These are phyloP conservation scores for Vannuccia rotundouncinata DNA, from an alignment of 2,888 invertebrate genomes.

Conservation along the genomic window DNA sequence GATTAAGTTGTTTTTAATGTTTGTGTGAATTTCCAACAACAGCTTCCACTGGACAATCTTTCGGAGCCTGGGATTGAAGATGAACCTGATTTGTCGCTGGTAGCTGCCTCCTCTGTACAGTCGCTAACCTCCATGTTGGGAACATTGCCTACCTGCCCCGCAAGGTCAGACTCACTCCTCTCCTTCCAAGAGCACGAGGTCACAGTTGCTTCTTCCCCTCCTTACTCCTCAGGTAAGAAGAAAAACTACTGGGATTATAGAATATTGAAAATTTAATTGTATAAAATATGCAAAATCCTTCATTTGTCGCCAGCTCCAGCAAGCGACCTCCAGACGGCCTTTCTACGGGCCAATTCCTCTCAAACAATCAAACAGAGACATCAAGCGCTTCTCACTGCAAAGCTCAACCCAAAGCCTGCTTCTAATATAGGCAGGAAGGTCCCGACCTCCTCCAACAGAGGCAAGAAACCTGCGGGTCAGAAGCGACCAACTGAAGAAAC, in stretches of 20 bases:
- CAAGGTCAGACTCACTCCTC: not conserved
- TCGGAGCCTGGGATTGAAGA: not conserved
- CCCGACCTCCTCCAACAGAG: not conserved
- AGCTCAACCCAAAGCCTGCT: not conserved
- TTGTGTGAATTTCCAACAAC: no score
- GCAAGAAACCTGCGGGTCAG: not conserved
- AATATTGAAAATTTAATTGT: no score
- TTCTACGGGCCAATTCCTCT: not conserved
- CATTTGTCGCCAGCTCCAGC: no score
- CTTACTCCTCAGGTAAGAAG: not conserved
- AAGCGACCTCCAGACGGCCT: not conserved
- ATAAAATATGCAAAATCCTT: no score
- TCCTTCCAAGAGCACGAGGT: conserved; percentile 8
- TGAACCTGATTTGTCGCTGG: not conserved
- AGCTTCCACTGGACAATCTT: not conserved
- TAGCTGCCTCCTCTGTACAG: not conserved
- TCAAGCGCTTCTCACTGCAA: not conserved
- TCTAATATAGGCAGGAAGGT: not conserved
- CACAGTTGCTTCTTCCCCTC: not conserved
- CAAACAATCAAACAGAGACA: not conserved
- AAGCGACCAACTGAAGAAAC: not conserved
- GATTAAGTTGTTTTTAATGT: no score
- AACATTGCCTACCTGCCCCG: not conserved
- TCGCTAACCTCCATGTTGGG: not conserved
- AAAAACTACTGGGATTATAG: not conserved